Percentiles rank a stretch among this genome's conserved stretches.
These are phyloP conservation scores for Dendronephthya gigantea DNA, from an alignment of 64 coral and sea anemone species.

Conservation along the genomic window DNA sequence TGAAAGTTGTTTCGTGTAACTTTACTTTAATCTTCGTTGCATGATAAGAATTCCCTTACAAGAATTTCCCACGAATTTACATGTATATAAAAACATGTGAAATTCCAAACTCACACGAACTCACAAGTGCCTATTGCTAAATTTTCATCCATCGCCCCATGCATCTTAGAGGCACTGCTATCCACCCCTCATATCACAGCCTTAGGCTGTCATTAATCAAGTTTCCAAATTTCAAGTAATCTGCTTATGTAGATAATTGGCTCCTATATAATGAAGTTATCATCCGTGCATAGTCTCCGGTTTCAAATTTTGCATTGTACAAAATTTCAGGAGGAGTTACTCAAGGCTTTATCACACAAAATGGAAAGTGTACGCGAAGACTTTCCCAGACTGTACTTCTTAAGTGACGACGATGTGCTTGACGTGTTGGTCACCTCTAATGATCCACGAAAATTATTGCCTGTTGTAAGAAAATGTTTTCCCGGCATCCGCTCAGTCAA, in stretches of 20 bases:
- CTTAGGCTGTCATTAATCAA: not conserved
- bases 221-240: not conserved
- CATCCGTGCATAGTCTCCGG: not conserved
- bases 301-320: not conserved
- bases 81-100: too few species aligned
- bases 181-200: too few species aligned
- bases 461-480: slow-evolving; percentile 82
- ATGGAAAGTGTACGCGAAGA: slow-evolving; percentile 47
- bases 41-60: too few species aligned
- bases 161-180: too few species aligned
- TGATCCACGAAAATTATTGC: slow-evolving; percentile 71
- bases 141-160: too few species aligned
- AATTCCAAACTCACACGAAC: too few species aligned
- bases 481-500: slow-evolving; percentile 62
- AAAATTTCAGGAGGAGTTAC: slow-evolving; percentile 63
- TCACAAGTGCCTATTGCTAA: too few species aligned
- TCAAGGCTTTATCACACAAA: slow-evolving; percentile 40
- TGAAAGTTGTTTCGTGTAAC: too few species aligned
- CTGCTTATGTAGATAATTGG: too few species aligned
- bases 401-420: slow-evolving; percentile 72
- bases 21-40: too few species aligned
- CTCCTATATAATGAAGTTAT: too few species aligned
- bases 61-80: too few species aligned
- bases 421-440: slow-evolving; percentile 64
- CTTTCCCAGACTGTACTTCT: slow-evolving; percentile 71